Evolutionary conservation across 92 coral and sea anemone genomes (phyloP).

Genomic region (Epizoanthus illoricatus): DNA sequence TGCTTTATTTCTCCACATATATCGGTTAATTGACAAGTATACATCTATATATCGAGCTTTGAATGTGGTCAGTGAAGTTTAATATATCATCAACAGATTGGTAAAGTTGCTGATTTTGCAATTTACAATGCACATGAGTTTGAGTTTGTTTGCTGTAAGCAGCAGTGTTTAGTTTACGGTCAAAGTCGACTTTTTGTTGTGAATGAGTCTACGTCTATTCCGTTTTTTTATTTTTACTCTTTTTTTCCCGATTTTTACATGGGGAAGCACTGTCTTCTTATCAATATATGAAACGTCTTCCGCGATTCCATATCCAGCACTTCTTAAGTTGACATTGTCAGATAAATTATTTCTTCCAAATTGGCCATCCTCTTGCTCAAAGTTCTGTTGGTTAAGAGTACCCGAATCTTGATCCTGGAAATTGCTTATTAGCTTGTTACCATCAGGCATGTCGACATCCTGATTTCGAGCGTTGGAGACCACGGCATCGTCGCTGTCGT

Average conservation of each 20-base stretch:
- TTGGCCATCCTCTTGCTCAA: not conserved
- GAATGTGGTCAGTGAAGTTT: no score
- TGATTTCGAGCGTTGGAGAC: not conserved
- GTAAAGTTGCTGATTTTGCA: no score
- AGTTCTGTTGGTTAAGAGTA: not conserved
- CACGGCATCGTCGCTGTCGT: not conserved
- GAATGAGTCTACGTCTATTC: not conserved
- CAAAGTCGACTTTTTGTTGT: not conserved
- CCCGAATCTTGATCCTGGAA: not conserved
- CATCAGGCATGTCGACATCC: not conserved
- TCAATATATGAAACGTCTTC: constrained; percentile 35
- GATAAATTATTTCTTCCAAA: not conserved
- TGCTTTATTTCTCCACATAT: no score
- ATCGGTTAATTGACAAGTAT: no score
- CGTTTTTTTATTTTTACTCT: not conserved
- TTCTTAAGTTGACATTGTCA: not conserved
- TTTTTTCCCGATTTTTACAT: not conserved
- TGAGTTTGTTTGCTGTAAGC: no score
- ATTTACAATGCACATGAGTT: no score
- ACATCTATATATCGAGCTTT: no score
- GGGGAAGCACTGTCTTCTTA: constrained; percentile 30
- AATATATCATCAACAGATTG: no score
- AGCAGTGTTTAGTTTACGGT: no score
- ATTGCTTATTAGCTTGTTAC: not conserved
- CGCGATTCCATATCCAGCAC: constrained; percentile 29